These are phyloP conservation scores for Zeus faber DNA, from an alignment of 2,113 vertebrate genomes.

Conservation along the genomic window DNA sequence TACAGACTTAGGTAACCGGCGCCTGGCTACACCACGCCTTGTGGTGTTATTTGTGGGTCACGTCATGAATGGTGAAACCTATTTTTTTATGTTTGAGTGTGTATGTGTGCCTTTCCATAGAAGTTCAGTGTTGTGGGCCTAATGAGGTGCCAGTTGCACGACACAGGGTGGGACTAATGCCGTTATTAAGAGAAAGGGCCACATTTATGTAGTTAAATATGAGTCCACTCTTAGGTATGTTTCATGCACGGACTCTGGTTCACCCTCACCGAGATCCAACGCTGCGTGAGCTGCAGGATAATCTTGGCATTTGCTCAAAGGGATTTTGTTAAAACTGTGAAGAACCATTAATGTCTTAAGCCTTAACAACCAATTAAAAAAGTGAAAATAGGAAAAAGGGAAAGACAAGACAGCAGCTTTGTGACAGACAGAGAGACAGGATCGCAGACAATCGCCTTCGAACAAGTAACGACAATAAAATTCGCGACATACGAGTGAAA, in stretches of 20 bases:
- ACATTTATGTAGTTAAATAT: no score
- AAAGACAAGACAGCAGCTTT: neutral
- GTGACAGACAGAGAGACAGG: neutral
- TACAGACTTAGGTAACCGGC: neutral
- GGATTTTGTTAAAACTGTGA: no score
- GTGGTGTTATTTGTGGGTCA: slow-evolving; percentile 1
- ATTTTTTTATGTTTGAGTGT: neutral
- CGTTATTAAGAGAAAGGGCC: no score
- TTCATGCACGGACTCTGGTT: no score
- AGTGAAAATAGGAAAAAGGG: neutral
- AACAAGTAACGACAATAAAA: neutral
- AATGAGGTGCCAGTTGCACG: slow-evolving; percentile 11
- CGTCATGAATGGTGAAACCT: neutral
- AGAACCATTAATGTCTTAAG: no score
- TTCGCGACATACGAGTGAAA: neutral
- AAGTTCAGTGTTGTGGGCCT: slow-evolving; percentile 22
- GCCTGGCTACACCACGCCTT: neutral
- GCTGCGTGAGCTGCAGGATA: no score
- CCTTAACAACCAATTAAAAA: no score
- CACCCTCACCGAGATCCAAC: no score
- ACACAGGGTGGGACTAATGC: neutral
- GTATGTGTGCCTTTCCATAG: slow-evolving; percentile 13
- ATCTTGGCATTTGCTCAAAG: no score
- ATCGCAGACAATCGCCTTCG: neutral
- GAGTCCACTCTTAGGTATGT: no score